Evolutionary conservation across 2,888 invertebrate genomes (phyloP).

Genomic region (Aporophyla lueneburgensis): DNA sequence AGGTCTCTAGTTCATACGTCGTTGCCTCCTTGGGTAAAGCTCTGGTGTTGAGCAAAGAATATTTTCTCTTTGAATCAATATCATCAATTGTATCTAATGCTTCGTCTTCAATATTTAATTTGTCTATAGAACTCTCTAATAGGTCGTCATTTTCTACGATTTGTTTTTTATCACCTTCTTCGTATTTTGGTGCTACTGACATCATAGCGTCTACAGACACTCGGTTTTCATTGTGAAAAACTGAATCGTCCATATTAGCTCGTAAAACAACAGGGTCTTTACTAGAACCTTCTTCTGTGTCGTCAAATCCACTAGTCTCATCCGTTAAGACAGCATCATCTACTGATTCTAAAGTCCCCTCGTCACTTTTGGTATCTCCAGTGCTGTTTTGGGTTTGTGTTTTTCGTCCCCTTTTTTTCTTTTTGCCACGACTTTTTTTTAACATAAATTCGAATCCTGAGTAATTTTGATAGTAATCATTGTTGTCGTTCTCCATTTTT

Average conservation of each 20-base stretch:
- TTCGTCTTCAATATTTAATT: conserved; percentile 41
- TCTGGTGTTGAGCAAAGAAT: conserved; percentile 49
- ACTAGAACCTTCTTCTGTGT: conserved; percentile 39
- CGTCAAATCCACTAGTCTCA: conserved; percentile 53
- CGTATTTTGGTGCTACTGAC: conserved; percentile 36
- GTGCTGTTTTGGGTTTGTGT: conserved; percentile 24
- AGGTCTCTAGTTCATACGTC: conserved; percentile 82
- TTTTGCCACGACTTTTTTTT: conserved; percentile 54
- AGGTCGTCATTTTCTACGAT: conserved; percentile 11
- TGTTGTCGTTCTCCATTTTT: conserved; percentile 51
- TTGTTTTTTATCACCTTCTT: conserved; percentile 1
- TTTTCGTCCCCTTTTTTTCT: conserved; percentile 39
- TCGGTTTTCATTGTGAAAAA: not conserved
- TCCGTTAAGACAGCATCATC: conserved; percentile 42
- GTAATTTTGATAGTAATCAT: conserved; percentile 37
- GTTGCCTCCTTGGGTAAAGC: conserved; percentile 75
- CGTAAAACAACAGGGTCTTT: conserved; percentile 7
- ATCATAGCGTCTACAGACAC: conserved; percentile 53
- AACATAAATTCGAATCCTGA: conserved; percentile 40
- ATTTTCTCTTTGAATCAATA: conserved; percentile 11
- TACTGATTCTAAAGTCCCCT: conserved; percentile 42
- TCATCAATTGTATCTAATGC: conserved; percentile 1
- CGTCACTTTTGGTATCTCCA: conserved; percentile 50
- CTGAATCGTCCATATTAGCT: conserved; percentile 1
- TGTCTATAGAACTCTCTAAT: conserved; percentile 35